Evolutionary conservation across 2,888 invertebrate species (phyloP), one percentile per base, ranked within the genome.

Genomic region (Chaetoderma sp.): DNA sequence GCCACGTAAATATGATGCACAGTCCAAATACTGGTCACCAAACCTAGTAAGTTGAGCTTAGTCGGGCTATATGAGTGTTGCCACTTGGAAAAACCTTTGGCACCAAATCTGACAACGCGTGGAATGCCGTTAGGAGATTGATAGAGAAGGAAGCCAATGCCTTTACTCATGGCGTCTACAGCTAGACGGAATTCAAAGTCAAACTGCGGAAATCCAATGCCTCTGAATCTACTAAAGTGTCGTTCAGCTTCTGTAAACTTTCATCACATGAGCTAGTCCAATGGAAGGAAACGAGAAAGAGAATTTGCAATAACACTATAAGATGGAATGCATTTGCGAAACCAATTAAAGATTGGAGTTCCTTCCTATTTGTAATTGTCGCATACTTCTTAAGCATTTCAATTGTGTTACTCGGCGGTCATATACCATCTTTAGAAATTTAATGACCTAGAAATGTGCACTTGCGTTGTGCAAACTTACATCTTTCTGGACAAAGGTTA

Each of bases 321-420:
- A 44, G 62, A 64, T 5, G 61, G 63, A 23, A 73, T 71, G 32
- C 58, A 73, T 33, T 70, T 70, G 18, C 70, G 39, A 27, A 73
- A 72, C 74, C 72, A 74, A 36, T 69, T 71, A 32, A 74, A 71
- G 39, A 73, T 42, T 71, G 42, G n/a, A 70, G 32, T 55, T 69
- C 68, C 18, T 68, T 70, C n/a, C 33, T 32, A 28, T 60, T 63
- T 6, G 27, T 65, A 6, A 71, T 68, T 16, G 36, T 33, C 13
- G 59, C 59, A 49, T 66, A 70, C 4, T 70, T 21, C 23, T 25
- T 42, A n/a, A 72, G 59, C 18, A 59, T 21, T 5, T 67, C 58
- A n/a, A 71, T 16, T 18, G 62, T 65, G 21, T 55, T 33, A 13
- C 42, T 10, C 10, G 71, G 66, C n/a, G 70, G 69, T 21, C 42